Conservation (phyloP, 2,113 vertebrate genomes). For the Mustelus asterias region DNA sequence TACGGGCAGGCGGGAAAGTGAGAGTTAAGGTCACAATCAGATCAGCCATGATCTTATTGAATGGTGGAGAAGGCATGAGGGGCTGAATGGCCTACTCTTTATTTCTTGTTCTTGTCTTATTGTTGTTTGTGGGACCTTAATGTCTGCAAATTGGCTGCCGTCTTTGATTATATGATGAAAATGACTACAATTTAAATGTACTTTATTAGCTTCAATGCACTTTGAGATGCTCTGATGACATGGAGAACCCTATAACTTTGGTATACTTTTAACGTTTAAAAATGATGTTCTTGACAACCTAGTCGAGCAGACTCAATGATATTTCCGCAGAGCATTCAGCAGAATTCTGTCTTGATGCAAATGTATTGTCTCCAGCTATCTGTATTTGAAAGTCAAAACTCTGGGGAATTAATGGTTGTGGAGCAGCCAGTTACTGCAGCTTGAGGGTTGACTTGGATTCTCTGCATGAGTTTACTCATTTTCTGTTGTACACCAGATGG, state of each 20-base stretch:
- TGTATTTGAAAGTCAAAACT: neutral
- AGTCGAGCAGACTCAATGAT: neutral
- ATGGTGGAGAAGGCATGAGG: too few species aligned
- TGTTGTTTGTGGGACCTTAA: neutral
- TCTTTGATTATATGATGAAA: neutral
- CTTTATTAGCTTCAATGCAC: neutral
- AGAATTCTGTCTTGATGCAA: neutral
- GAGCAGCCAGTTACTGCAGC: neutral
- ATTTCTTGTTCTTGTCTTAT: neutral
- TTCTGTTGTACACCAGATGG: conserved; percentile 17
- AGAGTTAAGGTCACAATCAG: too few species aligned
- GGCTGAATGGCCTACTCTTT: too few species aligned
- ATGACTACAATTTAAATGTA: neutral
- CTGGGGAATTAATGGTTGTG: neutral
- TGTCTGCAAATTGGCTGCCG: neutral
- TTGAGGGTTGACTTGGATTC: neutral
- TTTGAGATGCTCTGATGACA: neutral
- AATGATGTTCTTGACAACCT: neutral
- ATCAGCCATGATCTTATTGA: too few species aligned
- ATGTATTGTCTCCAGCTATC: neutral
- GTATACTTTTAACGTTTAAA: neutral
- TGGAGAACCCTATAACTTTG: neutral
- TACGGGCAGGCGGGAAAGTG: too few species aligned
- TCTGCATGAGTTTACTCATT: too few species aligned
- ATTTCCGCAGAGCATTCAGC: neutral